These are phyloP conservation scores for Micromussa lordhowensis DNA, from an alignment of 92 coral and sea anemone species.

Conservation along the genomic window DNA sequence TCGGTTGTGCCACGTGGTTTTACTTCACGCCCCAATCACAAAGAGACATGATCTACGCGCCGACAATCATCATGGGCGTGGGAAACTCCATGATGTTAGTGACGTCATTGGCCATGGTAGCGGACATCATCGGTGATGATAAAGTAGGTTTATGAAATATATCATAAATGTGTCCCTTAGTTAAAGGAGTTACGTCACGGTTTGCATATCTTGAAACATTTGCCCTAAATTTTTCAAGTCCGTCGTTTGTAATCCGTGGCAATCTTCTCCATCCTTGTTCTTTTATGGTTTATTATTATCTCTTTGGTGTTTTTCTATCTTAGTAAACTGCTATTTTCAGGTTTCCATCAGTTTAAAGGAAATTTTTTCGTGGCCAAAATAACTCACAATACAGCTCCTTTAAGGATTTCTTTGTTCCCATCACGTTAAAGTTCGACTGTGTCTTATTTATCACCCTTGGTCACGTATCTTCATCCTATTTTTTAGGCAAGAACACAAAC, in stretches of 20 bases:
- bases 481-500: not conserved
- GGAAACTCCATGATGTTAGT: constrained; percentile 88
- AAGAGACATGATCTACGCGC: constrained; percentile 78
- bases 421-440: not conserved
- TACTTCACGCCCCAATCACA: constrained; percentile 72
- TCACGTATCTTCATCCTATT: not conserved
- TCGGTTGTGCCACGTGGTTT: constrained; percentile 80
- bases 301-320: no score
- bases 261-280: no score
- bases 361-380: no score
- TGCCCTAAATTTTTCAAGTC: no score
- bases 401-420: not conserved
- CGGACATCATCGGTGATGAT: constrained; percentile 85
- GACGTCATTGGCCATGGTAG: constrained; percentile 90
- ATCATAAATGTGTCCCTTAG: no score
- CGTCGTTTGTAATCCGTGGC: no score
- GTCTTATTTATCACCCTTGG: not conserved
- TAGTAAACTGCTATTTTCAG: no score
- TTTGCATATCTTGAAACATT: no score
- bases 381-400: no score
- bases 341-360: no score
- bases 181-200: no score
- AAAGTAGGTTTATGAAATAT: constrained; percentile 62
- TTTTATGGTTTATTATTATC: no score
- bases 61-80: constrained; percentile 80